Evolutionary conservation across 2,888 invertebrate genomes (phyloP).

Genomic region (Nephrotoma flavescens): DNA sequence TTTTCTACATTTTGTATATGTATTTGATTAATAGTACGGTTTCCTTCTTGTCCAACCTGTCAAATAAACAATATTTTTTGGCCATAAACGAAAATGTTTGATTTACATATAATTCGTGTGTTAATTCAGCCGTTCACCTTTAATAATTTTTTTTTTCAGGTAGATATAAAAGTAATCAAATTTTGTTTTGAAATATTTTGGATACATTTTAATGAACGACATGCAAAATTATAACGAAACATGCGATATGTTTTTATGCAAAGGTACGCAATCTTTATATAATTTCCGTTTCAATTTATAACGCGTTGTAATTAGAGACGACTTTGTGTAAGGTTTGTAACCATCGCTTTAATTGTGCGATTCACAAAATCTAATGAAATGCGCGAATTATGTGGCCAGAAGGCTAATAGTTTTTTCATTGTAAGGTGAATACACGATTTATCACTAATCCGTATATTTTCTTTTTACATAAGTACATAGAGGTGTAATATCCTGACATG

Average conservation of each 20-base stretch:
- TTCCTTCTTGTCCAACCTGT: background rate
- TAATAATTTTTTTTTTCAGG: background rate
- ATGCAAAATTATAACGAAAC: background rate
- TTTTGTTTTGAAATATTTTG: background rate
- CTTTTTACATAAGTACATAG: background rate
- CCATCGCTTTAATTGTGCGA: background rate
- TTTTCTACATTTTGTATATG: background rate
- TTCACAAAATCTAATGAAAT: background rate
- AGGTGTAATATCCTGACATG: background rate
- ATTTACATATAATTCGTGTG: background rate
- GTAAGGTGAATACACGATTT: too few relatives aligned
- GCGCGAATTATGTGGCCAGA: background rate
- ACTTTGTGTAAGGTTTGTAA: background rate
- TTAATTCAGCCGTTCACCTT: background rate
- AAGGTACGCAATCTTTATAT: background rate
- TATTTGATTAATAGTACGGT: background rate
- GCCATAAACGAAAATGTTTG: background rate
- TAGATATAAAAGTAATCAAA: background rate
- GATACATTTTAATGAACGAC: background rate
- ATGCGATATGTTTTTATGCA: background rate
- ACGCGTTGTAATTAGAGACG: background rate
- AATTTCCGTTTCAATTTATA: background rate
- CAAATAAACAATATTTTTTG: background rate
- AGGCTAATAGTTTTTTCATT: background rate
- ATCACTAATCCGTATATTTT: background rate